Evolutionary conservation across 2,113 vertebrate species (phyloP).

Genomic region (Illadopsis cleaveri): DNA sequence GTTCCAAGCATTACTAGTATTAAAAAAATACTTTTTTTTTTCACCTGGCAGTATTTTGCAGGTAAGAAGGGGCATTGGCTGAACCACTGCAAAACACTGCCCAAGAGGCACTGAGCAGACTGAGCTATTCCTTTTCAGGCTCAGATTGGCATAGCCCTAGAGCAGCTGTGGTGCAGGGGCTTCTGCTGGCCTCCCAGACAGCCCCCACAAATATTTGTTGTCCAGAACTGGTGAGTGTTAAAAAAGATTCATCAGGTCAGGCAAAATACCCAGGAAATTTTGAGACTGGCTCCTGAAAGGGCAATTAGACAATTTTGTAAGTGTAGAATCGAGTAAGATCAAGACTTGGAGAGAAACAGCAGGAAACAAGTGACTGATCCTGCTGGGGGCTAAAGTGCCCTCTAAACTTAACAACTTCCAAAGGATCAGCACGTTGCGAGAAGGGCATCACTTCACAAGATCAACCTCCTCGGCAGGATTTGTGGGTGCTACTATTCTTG

Average conservation of each 20-base stretch:
- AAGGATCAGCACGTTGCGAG: background rate
- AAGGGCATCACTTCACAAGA: slow-evolving; percentile 37
- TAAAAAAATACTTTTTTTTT: background rate
- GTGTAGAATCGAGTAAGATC: slow-evolving; percentile 32
- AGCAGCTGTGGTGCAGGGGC: background rate
- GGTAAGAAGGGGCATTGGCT: background rate
- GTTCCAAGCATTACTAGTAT: background rate
- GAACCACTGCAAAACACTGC: slow-evolving; percentile 16
- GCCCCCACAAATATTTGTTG: background rate
- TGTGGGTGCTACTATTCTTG: slow-evolving; percentile 39
- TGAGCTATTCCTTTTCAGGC: background rate
- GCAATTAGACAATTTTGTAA: slow-evolving; percentile 23
- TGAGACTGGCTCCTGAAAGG: background rate
- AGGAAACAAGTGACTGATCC: slow-evolving; percentile 37
- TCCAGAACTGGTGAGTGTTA: background rate
- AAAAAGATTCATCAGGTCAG: background rate
- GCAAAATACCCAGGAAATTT: background rate
- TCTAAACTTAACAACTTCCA: slow-evolving; percentile 51
- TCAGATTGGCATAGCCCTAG: background rate
- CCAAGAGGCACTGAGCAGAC: background rate
- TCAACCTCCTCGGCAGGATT: background rate
- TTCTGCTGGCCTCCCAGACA: background rate
- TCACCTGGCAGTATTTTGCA: background rate
- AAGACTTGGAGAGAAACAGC: background rate
- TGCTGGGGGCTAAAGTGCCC: slow-evolving; percentile 42